Evolutionary conservation across 1,140 invertebrate species (phyloP), one percentile per base, ranked within the genome.

Genomic region (Mercenaria mercenaria): DNA sequence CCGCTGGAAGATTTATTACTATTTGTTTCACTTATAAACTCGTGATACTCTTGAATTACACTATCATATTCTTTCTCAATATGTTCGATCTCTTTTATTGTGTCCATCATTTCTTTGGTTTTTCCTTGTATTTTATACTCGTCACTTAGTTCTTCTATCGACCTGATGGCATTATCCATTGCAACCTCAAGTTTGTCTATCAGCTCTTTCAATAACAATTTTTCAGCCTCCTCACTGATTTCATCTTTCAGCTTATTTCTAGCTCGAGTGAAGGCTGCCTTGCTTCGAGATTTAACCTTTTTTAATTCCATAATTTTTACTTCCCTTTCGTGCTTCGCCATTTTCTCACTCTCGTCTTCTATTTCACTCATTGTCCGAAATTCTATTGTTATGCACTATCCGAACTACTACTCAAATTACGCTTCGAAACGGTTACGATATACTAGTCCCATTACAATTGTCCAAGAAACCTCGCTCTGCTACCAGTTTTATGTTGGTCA

Each of bases 121-220:
- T 29, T 59, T 81, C 4, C 8, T n/a, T 59, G 11, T 18, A 26
- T 34, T 81, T 4, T 56, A 34, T 56, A 13, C 52, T 20, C 32
- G 26, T 20, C 3, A 34, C 59, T 56, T 15, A 50, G 52, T 15
- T 13, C 18, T 4, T 34, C 52, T 56, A 3, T 15, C 52, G 2
- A 26, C 79, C 15, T n/a, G n/a, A 39, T 59, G 20, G 41, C 79
- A 3, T 18, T 26, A 32, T 81, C 79, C 47, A 56, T 81, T 34
- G 79, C 39, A 11, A 32, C 20, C 47, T 81, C 79, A 8, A 81
- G 4, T 32, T 59, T 81, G 15, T 81, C 79, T 20, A 81, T 13
- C 26, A 32, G 13, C 8, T 81, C 79, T 15, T 76, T 76, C 32
- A 34, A 8, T 26, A 76, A 11, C 20, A 15, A 8, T 39, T 39